A percentile compares a stretch with the other conserved stretches of the same genome.
These are phyloP conservation scores for Orthonevra nobilis DNA, from an alignment of 2,888 invertebrate genomes.

Conservation along the genomic window DNA sequence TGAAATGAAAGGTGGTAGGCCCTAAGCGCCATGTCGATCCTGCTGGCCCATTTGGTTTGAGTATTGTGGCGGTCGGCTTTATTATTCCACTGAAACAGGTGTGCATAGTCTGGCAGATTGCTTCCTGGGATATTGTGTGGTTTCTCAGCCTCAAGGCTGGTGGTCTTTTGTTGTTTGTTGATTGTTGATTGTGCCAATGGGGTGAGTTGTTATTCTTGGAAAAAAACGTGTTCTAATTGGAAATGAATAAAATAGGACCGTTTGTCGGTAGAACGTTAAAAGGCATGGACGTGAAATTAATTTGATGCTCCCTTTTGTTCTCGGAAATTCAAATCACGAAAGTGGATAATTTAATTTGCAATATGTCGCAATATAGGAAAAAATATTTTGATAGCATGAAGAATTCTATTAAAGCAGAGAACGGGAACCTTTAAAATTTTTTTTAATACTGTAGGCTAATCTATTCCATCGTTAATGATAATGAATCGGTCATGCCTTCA, in stretches of 20 bases:
- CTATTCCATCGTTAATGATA: too few relatives aligned
- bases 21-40: constrained; percentile 20
- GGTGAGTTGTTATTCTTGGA: constrained; percentile 29
- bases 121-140: constrained; percentile 25
- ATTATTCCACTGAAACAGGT: constrained; percentile 49
- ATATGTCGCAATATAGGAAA: too few relatives aligned
- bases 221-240: constrained; percentile 58
- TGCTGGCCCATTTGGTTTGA: constrained; percentile 20
- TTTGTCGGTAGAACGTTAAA: background rate
- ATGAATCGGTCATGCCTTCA: too few relatives aligned
- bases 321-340: too few relatives aligned
- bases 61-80: constrained; percentile 7
- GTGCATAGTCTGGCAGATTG: constrained; percentile 42
- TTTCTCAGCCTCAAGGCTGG: constrained; percentile 12
- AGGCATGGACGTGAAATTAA: background rate
- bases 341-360: too few relatives aligned
- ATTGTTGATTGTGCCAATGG: too few relatives aligned
- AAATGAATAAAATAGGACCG: constrained; percentile 44
- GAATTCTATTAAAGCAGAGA: too few relatives aligned
- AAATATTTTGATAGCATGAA: too few relatives aligned
- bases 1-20: constrained; percentile 8
- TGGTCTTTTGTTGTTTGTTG: constrained; percentile 46
- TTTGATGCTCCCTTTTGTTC: background rate
- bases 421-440: too few relatives aligned
- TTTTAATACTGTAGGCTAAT: too few relatives aligned